A percentile compares a stretch with the other conserved stretches of the same genome.
Evolutionary conservation across 1,140 invertebrate genomes (phyloP).

Genomic region (Medauroidea extradentata): DNA sequence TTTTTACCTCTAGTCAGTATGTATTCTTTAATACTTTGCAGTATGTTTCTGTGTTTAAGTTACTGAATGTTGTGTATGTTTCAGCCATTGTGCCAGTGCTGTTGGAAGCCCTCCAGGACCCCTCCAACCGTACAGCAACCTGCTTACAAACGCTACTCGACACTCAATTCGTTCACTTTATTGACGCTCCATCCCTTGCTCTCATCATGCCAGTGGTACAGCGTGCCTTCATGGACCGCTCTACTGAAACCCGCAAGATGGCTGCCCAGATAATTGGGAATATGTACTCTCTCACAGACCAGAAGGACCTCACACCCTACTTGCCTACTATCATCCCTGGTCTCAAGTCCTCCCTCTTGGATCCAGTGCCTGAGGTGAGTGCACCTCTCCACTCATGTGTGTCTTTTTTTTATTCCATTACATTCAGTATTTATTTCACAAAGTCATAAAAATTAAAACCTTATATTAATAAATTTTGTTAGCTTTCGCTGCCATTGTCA

Average conservation of each 20-base stretch:
- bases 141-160: slow-evolving; percentile 91
- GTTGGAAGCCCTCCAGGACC: slow-evolving; percentile 92
- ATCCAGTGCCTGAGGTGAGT: slow-evolving; percentile 92
- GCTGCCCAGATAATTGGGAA: slow-evolving; percentile 99
- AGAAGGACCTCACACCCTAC: slow-evolving; percentile 97
- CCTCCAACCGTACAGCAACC: slow-evolving; percentile 88
- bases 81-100: slow-evolving; percentile 85
- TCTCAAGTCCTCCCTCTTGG: slow-evolving; percentile 90
- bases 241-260: slow-evolving; percentile 97
- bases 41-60: too few species aligned
- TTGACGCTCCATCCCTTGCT: slow-evolving; percentile 96
- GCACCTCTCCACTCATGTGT: slow-evolving; percentile 8
- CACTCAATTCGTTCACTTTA: slow-evolving; percentile 99
- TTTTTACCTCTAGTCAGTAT: too few species aligned
- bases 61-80: too few species aligned
- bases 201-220: slow-evolving; percentile 99
- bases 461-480: too few species aligned
- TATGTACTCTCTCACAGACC: slow-evolving; percentile 98
- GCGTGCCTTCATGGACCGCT: slow-evolving; percentile 93
- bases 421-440: too few species aligned
- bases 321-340: slow-evolving; percentile 95
- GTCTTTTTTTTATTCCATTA: too few species aligned
- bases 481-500: too few species aligned
- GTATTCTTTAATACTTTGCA: too few species aligned
- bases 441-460: too few species aligned